These are phyloP conservation scores for Galeopsomyia nigrocyanea DNA, from an alignment of 2,888 invertebrate species.

Conservation along the genomic window DNA sequence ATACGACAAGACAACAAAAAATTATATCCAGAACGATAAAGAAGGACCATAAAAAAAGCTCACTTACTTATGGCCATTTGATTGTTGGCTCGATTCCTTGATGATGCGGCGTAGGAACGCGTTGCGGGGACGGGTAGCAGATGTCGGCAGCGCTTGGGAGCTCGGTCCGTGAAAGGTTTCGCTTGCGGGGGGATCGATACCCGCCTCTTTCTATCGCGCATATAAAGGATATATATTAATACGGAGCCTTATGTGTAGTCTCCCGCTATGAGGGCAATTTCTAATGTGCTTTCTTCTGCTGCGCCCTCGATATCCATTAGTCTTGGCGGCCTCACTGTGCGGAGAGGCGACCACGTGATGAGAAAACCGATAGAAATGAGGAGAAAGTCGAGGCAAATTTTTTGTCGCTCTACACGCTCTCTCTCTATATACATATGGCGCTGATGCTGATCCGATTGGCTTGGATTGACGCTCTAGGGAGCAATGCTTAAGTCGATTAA, in stretches of 20 bases:
- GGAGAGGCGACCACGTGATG: background rate
- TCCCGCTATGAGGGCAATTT: constrained; percentile 30
- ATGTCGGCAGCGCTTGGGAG: constrained; percentile 29
- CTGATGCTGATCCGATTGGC: constrained; percentile 17
- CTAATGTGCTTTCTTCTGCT: constrained; percentile 38
- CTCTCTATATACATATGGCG: background rate
- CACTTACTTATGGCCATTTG: background rate
- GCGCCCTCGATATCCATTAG: constrained; percentile 26
- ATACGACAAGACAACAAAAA: too few species aligned
- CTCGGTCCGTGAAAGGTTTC: constrained; percentile 40
- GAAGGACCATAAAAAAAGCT: too few species aligned
- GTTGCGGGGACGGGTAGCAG: constrained; percentile 39
- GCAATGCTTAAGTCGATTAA: too few species aligned
- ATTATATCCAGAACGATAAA: too few species aligned
- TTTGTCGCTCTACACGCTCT: background rate
- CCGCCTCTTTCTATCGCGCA: constrained; percentile 33
- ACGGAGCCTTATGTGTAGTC: constrained; percentile 18
- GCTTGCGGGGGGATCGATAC: constrained; percentile 41
- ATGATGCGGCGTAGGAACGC: constrained; percentile 17
- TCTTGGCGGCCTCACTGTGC: background rate
- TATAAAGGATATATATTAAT: constrained; percentile 41
- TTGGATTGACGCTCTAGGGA: constrained; percentile 19
- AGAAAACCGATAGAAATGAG: background rate
- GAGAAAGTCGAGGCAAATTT: constrained; percentile 5
- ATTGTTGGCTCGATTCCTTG: constrained; percentile 24